Percentiles rank a stretch among this genome's conserved stretches.
Conservation (phyloP, 2,113 vertebrate genomes). For the Gnathonemus echidnorhynchus region DNA sequence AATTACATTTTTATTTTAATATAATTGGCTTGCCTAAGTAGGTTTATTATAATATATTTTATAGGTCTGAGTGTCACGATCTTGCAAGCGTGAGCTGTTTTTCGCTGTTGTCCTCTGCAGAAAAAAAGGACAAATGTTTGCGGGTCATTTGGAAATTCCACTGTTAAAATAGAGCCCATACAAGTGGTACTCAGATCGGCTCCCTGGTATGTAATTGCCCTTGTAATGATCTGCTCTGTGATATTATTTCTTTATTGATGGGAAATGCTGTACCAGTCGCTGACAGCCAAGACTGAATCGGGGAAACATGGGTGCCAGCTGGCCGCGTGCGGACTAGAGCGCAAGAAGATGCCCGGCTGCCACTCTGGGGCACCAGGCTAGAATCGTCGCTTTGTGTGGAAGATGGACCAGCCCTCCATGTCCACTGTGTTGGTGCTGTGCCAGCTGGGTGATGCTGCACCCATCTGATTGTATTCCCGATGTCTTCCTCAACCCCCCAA, state of each 20-base stretch:
- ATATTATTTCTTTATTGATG: slow-evolving; percentile 58
- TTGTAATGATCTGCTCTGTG: slow-evolving; percentile 63
- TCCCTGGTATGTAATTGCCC: slow-evolving; percentile 66
- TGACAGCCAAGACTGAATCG: slow-evolving; percentile 50
- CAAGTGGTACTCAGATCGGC: slow-evolving; percentile 54
- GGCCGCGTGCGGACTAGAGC: slow-evolving; percentile 54
- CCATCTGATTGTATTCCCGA: neutral
- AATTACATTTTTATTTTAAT: slow-evolving; percentile 42
- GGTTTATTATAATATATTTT: slow-evolving; percentile 42
- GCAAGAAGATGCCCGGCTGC: slow-evolving; percentile 35
- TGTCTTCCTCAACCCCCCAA: neutral
- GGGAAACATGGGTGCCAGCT: slow-evolving; percentile 55
- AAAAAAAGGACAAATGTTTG: slow-evolving; percentile 55
- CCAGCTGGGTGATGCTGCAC: neutral
- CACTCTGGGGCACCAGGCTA: neutral
- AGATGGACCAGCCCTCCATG: neutral
- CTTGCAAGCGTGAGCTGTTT: slow-evolving; percentile 32
- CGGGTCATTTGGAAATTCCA: slow-evolving; percentile 66
- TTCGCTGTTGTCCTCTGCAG: slow-evolving; percentile 35
- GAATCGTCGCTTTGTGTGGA: neutral
- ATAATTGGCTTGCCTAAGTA: slow-evolving; percentile 41
- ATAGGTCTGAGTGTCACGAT: slow-evolving; percentile 26
- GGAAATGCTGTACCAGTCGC: slow-evolving; percentile 55
- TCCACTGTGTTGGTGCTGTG: neutral
- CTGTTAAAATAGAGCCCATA: slow-evolving; percentile 63